Base-by-base conservation (phyloP, 2,113 vertebrate species). In the Prolemur simus region DNA sequence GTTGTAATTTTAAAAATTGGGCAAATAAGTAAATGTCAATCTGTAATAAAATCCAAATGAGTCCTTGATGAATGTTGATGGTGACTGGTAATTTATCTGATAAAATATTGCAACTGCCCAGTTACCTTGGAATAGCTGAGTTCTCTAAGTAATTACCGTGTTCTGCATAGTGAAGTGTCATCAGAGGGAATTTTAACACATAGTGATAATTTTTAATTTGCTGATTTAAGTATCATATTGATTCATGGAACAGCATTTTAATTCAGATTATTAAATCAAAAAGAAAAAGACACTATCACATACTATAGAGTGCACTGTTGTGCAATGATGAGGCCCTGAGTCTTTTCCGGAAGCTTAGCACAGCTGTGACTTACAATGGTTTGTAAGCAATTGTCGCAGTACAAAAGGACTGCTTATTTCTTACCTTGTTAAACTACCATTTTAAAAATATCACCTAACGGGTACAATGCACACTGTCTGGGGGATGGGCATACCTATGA, bases 11-110 rank as follows among this genome's bases (percentile, higher is more conserved):
- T 88, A 1, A 85, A 97, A 97, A 93, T 93, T 94, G 74, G 81
- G 84, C 83, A 98, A 98, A 96, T 97, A 96, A 97, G 87, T 96
- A 98, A 98, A 98, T 98, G 96, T 95, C 91, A 98, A 90, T 84
- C 69, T 97, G 71, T 96, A 98, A 97, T 97, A 96, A 98, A 97
- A 96, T 87, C 87, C 64, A 97, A 98, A 98, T 96, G 89, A 97
- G 83, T 93, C 91, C 37, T 78, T 96, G 96, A 98, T 95, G 83
- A 93, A 96, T 98, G 97, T 92, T 97, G 97, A 96, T 86, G 80
- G 93, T 95, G 87, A 90, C 83, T 87, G 58, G 42, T 98, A 93
- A 98, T 98, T 97, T 97, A 93, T 82, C 83, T 89, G 95, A 95
- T 91, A 97, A 97, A 97, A 97, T 94, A 97, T 94, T 97, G 76